Evolutionary conservation across 53 echinoderm and acorn worm species (phyloP), one percentile per base, ranked within the genome.

Genomic region (Holothuria scabra): DNA sequence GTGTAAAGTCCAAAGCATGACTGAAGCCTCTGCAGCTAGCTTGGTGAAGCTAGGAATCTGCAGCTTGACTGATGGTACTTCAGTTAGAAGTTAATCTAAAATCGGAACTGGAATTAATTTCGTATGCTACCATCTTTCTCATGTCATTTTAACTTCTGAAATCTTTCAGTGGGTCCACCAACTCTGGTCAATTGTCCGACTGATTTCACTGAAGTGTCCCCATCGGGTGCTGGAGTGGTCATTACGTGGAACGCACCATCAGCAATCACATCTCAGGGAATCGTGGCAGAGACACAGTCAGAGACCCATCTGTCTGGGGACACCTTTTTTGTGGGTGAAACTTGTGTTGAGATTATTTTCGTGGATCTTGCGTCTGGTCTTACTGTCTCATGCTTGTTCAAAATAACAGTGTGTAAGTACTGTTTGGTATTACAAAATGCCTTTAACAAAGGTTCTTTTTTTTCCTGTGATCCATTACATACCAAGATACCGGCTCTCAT

Each of bases 341-440:
- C 85, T 35, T 30, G 46, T 20, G 90, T 90, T n/a, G 81, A 71
- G 31, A 81, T 71, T 28, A 86, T 83, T 19, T 79, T 79, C 71
- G 66, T 74, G 2, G 90, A 90, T 64, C 32, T 32, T 8, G 66
- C 26, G 21, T 90, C 83, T 4, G 83, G 83, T 37, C 82, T 86
- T 21, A 62, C 33, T 38, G 82, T 60, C 4, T 55, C 25, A 12
- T 90, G 90, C 75, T 8, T 38, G 2, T 90, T 90, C 38, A 82
- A 46, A n/a, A 65, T 90, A 74, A 88, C 82, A 16, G 85, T 91
- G 14, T 26, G 78, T 78, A 58, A 78, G 78, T 64, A 64, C 18
- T 35, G 6, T 35, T 35, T 35, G 35, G 35, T 35, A 8, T 41
- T 41, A 41, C 41, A 41, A 8, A 41, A 0, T 41, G 7, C 41